Conservation (phyloP, 2,113 vertebrate genomes). For the Carettochelys insculpta region DNA sequence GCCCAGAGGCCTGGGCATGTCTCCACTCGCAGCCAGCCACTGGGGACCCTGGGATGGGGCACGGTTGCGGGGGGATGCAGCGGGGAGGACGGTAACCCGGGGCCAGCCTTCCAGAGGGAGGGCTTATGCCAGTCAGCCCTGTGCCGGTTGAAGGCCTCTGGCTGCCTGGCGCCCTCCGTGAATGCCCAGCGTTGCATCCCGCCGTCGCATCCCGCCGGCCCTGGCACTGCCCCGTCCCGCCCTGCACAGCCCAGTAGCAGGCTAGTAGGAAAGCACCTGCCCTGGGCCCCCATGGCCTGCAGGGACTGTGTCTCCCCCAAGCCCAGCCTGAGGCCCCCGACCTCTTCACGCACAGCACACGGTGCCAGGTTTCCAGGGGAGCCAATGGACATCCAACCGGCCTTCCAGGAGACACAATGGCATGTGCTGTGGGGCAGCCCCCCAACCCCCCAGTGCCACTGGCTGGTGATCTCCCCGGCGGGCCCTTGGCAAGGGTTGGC, state of each 20-base stretch:
- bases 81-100: not conserved
- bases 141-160: rapidly evolving
- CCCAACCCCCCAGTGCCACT: too few relatives aligned
- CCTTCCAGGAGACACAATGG: too few relatives aligned
- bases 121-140: too few relatives aligned
- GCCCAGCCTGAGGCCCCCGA: not conserved
- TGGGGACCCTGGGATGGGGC: not conserved
- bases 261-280: not conserved
- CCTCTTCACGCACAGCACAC: not conserved
- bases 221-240: too few relatives aligned
- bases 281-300: not conserved
- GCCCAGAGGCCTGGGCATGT: not conserved
- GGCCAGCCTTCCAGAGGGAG: not conserved
- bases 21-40: not conserved
- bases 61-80: not conserved
- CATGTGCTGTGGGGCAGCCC: too few relatives aligned
- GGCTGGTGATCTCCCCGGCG: not conserved
- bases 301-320: not conserved
- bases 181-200: not conserved
- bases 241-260: not conserved
- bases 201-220: too few relatives aligned
- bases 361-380: not conserved
- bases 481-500: too few relatives aligned
- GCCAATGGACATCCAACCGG: not conserved
- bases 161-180: not conserved